Evolutionary conservation across 2,797 vertebrate genomes (phyloP).

Genomic region (Calcarius lapponicus): DNA sequence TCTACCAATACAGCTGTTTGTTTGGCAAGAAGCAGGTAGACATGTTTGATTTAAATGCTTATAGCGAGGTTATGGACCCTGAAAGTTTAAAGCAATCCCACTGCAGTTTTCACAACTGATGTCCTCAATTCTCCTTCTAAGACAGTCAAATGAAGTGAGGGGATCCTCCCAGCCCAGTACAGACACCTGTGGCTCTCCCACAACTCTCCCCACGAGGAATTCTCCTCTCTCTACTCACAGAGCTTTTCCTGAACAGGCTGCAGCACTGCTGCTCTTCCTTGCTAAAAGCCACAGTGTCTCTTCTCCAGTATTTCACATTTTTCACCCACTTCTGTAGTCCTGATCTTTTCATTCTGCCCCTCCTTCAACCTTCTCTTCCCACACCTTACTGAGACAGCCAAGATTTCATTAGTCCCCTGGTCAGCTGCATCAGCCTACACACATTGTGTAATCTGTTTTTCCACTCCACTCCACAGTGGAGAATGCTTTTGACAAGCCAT

Average conservation of each 20-base stretch:
- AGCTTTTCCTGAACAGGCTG: neutral
- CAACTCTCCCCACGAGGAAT: neutral
- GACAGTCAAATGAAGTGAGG: neutral
- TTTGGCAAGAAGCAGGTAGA: neutral
- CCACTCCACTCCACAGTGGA: constrained; percentile 31
- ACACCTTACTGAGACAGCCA: neutral
- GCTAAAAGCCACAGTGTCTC: neutral
- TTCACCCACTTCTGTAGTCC: neutral
- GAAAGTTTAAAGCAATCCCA: neutral
- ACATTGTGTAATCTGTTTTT: constrained; percentile 42
- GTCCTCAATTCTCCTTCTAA: neutral
- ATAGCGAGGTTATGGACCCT: neutral
- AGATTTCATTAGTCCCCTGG: neutral
- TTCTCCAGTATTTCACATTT: neutral
- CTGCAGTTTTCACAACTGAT: neutral
- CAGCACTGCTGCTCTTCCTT: neutral
- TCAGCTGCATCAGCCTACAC: neutral
- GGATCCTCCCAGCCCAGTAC: neutral
- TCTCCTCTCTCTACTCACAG: neutral
- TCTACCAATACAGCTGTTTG: neutral
- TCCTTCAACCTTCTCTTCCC: neutral
- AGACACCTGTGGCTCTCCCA: neutral
- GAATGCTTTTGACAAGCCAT: constrained; percentile 68
- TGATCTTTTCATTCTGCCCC: neutral
- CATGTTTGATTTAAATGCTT: neutral